Evolutionary conservation across 2,113 vertebrate species (phyloP), one percentile per base, ranked within the genome.

Genomic region (Okapia johnstoni): DNA sequence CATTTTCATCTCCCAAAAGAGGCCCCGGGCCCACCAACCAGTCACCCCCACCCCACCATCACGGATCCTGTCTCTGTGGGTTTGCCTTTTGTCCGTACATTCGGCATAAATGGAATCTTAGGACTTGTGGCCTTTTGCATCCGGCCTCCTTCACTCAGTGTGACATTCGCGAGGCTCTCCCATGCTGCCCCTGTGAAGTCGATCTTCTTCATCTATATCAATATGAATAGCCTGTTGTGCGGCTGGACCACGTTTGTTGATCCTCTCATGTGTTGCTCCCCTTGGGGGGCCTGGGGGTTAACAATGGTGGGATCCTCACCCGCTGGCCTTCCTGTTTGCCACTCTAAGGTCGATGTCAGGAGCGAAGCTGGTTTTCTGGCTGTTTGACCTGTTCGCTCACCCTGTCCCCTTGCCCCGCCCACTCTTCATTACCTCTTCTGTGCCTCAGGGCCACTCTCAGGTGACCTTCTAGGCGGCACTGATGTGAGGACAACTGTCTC

Each of bases 11-110:
- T 85, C 87, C 23, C 28, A 21, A 0, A 6, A 40, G 48, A 66
- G 23, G 36, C 88, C 40, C 11, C 0, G 0, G 2, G 1, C n/a
- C 54, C 0, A 0, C 6, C 2, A 4, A 1, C 1, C 26, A 1
- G 16, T 2, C 89, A 0, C 25, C 25, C 12, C 4, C 2, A 5
- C 40, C 16, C 66, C 12, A 0, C 36, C 4, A 0, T 0, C 17
- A 21, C 5, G 9, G 1, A 0, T 23, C n/a, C 54, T 0, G 0
- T 36, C 30, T 16, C 85, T 6, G 0, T 2, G 43, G 52, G 23
- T 33, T 3, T 12, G 25, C 48, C 23, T n/a, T 14, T 4, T 63
- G 36, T 76, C 54, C 0, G 3, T 60, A 28, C 2, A 0, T 17
- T 43, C n/a, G 33, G 6, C 0, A 2, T 6, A 46, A 6, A 9